phyloP scores from a whole-genome alignment of 2,797 vertebrate species.

The Loris lydekkerianus region DNA sequence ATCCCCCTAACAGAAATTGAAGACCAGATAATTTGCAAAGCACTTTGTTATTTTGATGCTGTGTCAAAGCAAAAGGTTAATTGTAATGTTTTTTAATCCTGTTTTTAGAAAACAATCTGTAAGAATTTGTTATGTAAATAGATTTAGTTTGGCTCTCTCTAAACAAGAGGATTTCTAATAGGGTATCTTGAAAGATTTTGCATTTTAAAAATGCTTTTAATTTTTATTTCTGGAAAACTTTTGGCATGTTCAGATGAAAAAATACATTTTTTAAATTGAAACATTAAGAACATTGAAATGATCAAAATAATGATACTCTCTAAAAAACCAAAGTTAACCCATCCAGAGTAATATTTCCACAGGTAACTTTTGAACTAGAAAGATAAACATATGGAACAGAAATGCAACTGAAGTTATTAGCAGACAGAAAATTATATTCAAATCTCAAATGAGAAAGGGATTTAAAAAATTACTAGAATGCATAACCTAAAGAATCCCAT shows the following conservation, averaged over 20 bases:
- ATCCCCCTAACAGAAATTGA: constrained; percentile 12
- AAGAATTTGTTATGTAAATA: constrained; percentile 59
- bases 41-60: constrained; percentile 58
- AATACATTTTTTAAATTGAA: not conserved
- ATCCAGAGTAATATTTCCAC: not conserved
- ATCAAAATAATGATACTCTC: not conserved
- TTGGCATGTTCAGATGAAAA: constrained; percentile 27
- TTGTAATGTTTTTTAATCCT: constrained; percentile 62
- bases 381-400: constrained; percentile 24
- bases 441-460: constrained; percentile 47
- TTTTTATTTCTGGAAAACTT: constrained; percentile 43
- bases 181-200: constrained; percentile 44
- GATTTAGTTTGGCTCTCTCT: constrained; percentile 39
- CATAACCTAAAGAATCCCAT: not conserved
- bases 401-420: constrained; percentile 8
- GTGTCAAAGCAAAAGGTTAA: constrained; percentile 62
- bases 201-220: constrained; percentile 47
- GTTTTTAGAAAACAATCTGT: constrained; percentile 51
- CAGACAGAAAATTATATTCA: not conserved
- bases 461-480: not conserved
- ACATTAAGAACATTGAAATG: constrained; percentile 23
- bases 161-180: constrained; percentile 11
- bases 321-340: constrained; percentile 42
- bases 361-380: constrained; percentile 37
- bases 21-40: constrained; percentile 42